A percentile compares a stretch with the other conserved stretches of the same genome.
phyloP scores from a whole-genome alignment of 2,888 invertebrate genomes.

The Lutraria lutraria region DNA sequence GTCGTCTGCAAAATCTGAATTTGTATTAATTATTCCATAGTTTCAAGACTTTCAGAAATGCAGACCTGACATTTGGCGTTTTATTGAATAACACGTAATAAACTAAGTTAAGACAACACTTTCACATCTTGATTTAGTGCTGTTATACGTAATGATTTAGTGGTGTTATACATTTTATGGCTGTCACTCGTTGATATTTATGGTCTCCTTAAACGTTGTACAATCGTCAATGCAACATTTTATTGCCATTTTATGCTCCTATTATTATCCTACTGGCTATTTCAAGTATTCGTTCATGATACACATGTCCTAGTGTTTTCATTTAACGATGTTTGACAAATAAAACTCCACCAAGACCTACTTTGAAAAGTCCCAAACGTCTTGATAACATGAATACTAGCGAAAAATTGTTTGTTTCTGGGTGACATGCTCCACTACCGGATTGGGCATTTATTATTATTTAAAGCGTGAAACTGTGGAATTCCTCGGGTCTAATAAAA shows the following conservation, averaged over 20 bases:
- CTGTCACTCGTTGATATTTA: not conserved
- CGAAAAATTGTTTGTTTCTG: no score
- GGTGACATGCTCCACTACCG: no score
- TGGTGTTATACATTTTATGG: not conserved
- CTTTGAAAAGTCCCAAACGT: no score
- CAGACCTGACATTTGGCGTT: not conserved
- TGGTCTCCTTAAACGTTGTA: not conserved
- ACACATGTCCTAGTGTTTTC: not conserved
- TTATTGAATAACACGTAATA: not conserved
- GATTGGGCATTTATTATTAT: no score
- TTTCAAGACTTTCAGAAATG: not conserved
- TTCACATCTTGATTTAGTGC: not conserved
- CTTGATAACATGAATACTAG: no score
- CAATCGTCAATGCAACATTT: not conserved
- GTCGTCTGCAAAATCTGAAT: not conserved
- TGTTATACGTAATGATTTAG: not conserved
- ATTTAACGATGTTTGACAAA: not conserved
- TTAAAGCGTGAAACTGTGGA: no score
- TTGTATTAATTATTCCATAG: not conserved
- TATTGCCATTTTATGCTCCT: constrained; percentile 1
- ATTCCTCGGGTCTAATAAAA: no score
- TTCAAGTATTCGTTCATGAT: not conserved
- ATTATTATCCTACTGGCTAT: not conserved
- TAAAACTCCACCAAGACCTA: not conserved
- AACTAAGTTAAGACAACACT: not conserved